Evolutionary conservation across 2,888 invertebrate species (phyloP), one percentile per base, ranked within the genome.

Genomic region (Operophtera brumata): DNA sequence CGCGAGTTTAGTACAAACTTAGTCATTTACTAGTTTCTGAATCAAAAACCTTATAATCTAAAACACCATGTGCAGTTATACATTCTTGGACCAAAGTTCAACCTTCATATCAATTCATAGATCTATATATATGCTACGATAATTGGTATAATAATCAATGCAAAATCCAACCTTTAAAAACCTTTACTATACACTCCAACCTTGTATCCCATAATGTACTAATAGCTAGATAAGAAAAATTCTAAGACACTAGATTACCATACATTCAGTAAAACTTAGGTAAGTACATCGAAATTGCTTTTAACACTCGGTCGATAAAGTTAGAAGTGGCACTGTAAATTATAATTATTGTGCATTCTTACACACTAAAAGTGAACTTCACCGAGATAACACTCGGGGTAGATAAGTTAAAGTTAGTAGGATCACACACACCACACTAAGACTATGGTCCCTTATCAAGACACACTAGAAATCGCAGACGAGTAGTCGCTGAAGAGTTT

Each of bases 51-150:
- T 76, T 78, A 84, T 64, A 69, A 59, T 61, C 83, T 86, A 87
- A 66, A 80, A 86, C 83, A 83, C 84, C 80, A 80, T 80, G 86
- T 87, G 88, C 84, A 82, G 73, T 78, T 80, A 79, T 87, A 85
- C 82, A 80, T 79, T 86, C 83, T 90, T 90, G 89, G 89, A 90
- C 89, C 89, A 89, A 88, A 86, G 78, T 88, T 89, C 89, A 90
- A 90, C 89, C 89, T 84, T 89, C 82, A 79, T 77, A 77, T 84
- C 82, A 75, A 78, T 72, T 77, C 73, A 71, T 74, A 77, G 70
- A 64, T 59, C 70, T 71, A 69, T 60, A 43, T 62, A 59, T 64
- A 70, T 57, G 63, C 66, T 71, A 70, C 64, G 49, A 61, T 57
- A 63, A 61, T 68, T 59, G 52, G 67, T 50, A 63, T 61, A 58